phyloP scores from a whole-genome alignment of 2,113 vertebrate species.

The Isurus oxyrinchus region DNA sequence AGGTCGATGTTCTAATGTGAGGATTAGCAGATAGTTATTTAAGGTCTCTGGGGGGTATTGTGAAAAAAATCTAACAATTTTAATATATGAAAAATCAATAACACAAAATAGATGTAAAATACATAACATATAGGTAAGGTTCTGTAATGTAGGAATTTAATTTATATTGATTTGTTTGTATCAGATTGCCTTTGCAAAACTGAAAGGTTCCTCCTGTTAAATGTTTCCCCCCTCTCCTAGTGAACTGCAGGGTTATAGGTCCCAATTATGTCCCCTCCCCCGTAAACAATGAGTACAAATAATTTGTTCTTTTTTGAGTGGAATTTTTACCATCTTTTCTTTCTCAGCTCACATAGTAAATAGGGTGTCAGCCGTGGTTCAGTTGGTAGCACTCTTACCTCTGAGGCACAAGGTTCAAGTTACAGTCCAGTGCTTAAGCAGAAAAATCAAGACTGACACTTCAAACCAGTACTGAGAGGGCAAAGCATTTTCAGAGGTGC shows the following conservation, averaged over 20 bases:
- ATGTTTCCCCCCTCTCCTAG: neutral
- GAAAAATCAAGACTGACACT: too few species aligned
- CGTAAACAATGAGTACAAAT: neutral
- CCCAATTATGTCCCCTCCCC: neutral
- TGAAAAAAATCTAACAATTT: neutral
- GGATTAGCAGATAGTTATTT: constrained; percentile 6
- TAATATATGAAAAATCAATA: neutral
- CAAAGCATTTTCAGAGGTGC: too few species aligned
- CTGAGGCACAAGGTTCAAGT: too few species aligned
- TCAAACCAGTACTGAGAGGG: too few species aligned
- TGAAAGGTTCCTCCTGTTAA: too few species aligned
- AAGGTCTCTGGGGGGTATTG: neutral
- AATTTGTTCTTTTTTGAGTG: neutral
- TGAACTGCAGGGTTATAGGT: neutral
- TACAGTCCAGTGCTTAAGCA: too few species aligned
- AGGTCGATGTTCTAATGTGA: neutral
- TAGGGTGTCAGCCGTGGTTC: too few species aligned
- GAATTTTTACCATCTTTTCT: neutral
- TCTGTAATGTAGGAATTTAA: neutral
- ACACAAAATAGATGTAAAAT: neutral
- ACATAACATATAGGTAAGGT: neutral
- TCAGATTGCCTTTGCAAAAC: neutral
- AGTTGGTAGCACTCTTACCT: too few species aligned
- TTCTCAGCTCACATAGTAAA: neutral
- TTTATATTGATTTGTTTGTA: neutral